phyloP scores from a whole-genome alignment of 2,113 vertebrate genomes.

The Odocoileus virginianus region DNA sequence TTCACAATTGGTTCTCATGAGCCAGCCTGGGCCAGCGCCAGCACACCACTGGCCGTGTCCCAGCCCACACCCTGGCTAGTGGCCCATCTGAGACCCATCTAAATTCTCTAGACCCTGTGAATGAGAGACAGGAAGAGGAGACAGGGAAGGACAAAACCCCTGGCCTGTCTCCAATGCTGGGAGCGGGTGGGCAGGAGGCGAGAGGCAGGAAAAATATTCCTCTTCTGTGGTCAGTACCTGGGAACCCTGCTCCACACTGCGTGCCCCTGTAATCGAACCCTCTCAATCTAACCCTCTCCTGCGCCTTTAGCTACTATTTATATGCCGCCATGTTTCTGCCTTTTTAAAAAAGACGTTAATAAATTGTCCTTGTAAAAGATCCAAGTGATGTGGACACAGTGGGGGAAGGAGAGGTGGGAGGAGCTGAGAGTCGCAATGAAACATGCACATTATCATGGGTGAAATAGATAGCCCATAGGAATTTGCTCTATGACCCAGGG shows the following conservation, averaged over 20 bases:
- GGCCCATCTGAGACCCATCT: not conserved
- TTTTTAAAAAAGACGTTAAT: not conserved
- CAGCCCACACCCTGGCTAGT: not conserved
- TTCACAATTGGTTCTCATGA: not conserved
- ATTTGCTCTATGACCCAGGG: not conserved
- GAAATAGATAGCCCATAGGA: not conserved
- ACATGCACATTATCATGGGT: not conserved
- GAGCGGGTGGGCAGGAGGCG: rapidly evolving
- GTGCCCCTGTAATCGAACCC: not conserved
- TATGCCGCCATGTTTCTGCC: not conserved
- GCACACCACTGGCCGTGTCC: not conserved
- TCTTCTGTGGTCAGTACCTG: not conserved
- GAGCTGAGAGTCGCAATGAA: not conserved
- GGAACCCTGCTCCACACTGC: no score
- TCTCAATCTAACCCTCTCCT: not conserved
- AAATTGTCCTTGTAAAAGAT: not conserved
- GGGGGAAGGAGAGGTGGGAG: not conserved
- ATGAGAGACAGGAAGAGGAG: not conserved
- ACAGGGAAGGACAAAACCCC: not conserved
- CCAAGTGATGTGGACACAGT: not conserved
- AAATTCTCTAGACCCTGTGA: not conserved
- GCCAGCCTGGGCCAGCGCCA: not conserved
- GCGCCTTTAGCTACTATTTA: not conserved
- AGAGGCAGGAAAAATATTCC: not conserved
- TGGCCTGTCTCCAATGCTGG: not conserved